Evolutionary conservation across 1,140 invertebrate genomes (phyloP), one percentile per base, ranked within the genome.

Genomic region (Ceratoteleas bidentatus): DNA sequence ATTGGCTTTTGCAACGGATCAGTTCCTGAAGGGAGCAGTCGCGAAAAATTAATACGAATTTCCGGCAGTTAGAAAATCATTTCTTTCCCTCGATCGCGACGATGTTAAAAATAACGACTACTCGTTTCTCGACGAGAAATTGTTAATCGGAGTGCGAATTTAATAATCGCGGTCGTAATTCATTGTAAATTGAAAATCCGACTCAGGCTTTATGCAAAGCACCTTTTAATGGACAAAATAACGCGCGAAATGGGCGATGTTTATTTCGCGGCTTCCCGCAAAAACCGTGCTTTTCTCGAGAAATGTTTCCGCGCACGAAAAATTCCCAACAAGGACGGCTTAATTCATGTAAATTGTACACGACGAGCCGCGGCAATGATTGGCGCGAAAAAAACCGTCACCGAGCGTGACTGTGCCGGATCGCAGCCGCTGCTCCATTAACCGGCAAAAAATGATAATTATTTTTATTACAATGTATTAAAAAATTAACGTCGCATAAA

Each of bases 321-420:
- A 70, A 64, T 62, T 40, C 36, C 32, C 34, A 65, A 60, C 43
- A 70, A 70, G 53, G 58, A 54, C 61, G 38, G 14, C 11, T 69
- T 78, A 78, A 78, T 78, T 64, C 60, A 78, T 78, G 75, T 70
- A 78, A 78, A 78, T 77, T 78, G 58, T 58, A 62, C 54, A 61
- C 50, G 62, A 60, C 34, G 16, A 64, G 52, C 24, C 7, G 43
- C 16, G 15, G 65, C 43, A 36, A 36, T 36, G 34, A 36, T 36
- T 36, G 34, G 34, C 34, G 34, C 4, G 34, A 36, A 36, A 36
- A 36, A 36, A 36, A 9, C 34, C 34, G 34, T 6, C 9, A 36
- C 9, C 34, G 34, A 36, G 34, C 34, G 34, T 36, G 34, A 36
- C 34, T 36, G 5, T 36, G 34, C 34, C 34, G 34, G 34, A 36